Conservation (phyloP, 2,797 vertebrate species). For the Xyrichtys novacula region DNA sequence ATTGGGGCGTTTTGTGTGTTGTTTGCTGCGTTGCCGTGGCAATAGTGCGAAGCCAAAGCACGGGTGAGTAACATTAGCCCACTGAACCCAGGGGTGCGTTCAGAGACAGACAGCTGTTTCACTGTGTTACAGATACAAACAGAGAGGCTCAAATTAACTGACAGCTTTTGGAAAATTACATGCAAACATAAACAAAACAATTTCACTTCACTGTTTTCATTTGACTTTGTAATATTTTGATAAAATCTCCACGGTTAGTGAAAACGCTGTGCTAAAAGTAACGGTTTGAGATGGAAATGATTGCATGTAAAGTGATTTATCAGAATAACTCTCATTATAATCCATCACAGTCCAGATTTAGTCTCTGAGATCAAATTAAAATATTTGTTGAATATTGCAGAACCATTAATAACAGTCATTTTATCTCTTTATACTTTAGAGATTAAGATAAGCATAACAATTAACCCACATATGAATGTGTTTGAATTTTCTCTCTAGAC, state of each 20-base stretch:
- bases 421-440: neutral
- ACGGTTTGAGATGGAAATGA: constrained; percentile 35
- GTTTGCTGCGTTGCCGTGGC: constrained; percentile 86
- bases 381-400: constrained; percentile 2
- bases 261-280: constrained; percentile 5
- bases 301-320: constrained; percentile 65
- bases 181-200: constrained; percentile 54
- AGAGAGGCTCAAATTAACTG: constrained; percentile 19
- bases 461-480: neutral
- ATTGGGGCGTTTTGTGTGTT: constrained; percentile 88
- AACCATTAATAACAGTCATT: neutral
- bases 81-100: constrained; percentile 74
- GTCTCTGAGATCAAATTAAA: constrained; percentile 25
- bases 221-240: constrained; percentile 11
- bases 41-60: constrained; percentile 88
- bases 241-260: constrained; percentile 3
- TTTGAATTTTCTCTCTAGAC: neutral
- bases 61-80: constrained; percentile 87
- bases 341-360: constrained; percentile 58
- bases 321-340: constrained; percentile 22
- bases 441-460: neutral
- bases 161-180: constrained; percentile 50
- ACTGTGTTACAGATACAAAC: constrained; percentile 57
- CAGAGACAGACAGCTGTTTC: constrained; percentile 65
- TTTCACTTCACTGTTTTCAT: neutral